A percentile compares a stretch with the other conserved stretches of the same genome.
Conservation (phyloP, 2,113 vertebrate species). For the Poicephalus gulielmi region DNA sequence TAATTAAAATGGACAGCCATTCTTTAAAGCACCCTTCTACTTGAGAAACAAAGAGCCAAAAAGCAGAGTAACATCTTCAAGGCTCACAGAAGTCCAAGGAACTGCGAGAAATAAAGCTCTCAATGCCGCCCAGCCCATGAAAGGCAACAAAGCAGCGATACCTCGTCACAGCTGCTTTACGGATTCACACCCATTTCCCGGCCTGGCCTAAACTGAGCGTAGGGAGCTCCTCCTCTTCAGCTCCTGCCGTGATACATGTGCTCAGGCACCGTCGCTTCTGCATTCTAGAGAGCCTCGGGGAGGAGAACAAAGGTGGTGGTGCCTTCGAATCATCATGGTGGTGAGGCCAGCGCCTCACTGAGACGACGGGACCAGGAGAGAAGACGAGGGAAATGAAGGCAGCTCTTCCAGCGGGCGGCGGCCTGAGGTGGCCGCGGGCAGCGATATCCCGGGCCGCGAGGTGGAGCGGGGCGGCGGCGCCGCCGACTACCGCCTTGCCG, state of each 20-base stretch:
- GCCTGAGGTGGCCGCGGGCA: too few species aligned
- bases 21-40: background rate
- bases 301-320: rapidly evolving
- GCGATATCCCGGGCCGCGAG: background rate
- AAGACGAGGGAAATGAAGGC: rapidly evolving
- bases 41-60: background rate
- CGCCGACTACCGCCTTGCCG: too few species aligned
- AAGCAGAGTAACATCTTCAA: background rate
- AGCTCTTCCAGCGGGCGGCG: rapidly evolving
- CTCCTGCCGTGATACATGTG: rapidly evolving
- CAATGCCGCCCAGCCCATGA: rapidly evolving
- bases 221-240: background rate
- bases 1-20: background rate
- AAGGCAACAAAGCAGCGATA: rapidly evolving
- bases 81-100: background rate
- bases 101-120: background rate
- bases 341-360: background rate
- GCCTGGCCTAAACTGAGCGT: rapidly evolving
- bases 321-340: rapidly evolving
- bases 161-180: rapidly evolving
- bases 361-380: too few species aligned
- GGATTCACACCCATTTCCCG: background rate
- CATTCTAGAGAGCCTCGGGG: background rate
- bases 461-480: background rate
- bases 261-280: rapidly evolving